Evolutionary conservation across 2,113 vertebrate genomes (phyloP), one percentile per base, ranked within the genome.

Genomic region (Serinus canaria): DNA sequence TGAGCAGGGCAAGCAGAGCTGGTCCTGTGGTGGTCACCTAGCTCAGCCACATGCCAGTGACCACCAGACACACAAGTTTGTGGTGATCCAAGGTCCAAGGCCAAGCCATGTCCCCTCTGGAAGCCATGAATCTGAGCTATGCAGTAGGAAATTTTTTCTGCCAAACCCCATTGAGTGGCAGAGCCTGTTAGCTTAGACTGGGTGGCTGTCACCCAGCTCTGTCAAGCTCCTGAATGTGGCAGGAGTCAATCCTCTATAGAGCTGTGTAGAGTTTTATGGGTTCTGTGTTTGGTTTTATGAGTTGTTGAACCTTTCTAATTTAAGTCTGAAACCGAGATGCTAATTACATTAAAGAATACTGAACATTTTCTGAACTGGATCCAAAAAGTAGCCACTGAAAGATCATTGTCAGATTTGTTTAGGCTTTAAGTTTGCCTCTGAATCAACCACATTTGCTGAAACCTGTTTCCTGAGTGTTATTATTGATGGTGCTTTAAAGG

Each of bases 381-480:
- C 64, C 14, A 83, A 94, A 88, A 74, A 78, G 31, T 25, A 87
- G 53, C 24, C 69, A 64, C 60, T 64, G 82, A 60, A 89, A 82
- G 24, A 50, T 84, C 83, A 41, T 13, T 77, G 41, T 63, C 77
- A 79, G 25, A 64, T 84, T 78, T 92, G 50, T 70, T 83, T 63
- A 84, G 64, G 41, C 37, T 91, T 90, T 91, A 77, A 52, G 30
- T 68, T 77, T n/a, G n/a, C 47, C 28, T 3, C 1, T 75, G 37
- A 78, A 89, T 82, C 52, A 91, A 78, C 60, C 47, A 46, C 73
- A 86, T 84, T 37, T 91, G 49, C 92, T 95, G 87, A 90, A 92
- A 46, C 83, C 28, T 87, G 56, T 64, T 92, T 83, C n/a, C 72
- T 77, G 55, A 47, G 39, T 50, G 59, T 77, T 88, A 37, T 47